Percentiles rank a stretch among this genome's conserved stretches.
These are phyloP conservation scores for Agrochola circellaris DNA, from an alignment of 2,888 invertebrate genomes.

Conservation along the genomic window DNA sequence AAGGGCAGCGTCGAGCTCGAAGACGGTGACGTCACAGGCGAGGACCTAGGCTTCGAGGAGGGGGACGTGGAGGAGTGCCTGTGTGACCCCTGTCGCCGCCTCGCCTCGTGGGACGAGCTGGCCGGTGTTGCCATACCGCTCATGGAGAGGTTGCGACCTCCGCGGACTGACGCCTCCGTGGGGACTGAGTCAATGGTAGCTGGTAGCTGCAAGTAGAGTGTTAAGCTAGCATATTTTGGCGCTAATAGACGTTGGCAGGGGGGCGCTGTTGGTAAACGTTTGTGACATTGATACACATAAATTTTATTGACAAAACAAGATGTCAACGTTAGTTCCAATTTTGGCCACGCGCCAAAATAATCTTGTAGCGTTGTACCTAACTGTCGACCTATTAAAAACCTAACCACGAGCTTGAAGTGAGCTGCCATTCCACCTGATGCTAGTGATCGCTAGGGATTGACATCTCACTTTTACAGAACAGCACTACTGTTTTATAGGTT, in stretches of 20 bases:
- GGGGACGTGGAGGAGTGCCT: constrained; percentile 83
- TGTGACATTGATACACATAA: not conserved
- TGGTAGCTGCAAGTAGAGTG: not conserved
- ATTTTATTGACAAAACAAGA: not conserved
- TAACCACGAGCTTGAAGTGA: no score
- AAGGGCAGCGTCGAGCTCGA: constrained; percentile 56
- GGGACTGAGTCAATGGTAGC: constrained; percentile 78
- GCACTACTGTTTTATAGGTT: constrained; percentile 2
- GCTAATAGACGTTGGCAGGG: not conserved
- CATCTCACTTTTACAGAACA: no score
- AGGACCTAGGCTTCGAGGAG: constrained; percentile 86
- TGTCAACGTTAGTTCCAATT: not conserved
- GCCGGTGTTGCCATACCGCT: constrained; percentile 94
- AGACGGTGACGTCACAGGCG: constrained; percentile 77
- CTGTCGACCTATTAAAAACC: no score
- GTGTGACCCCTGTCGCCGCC: constrained; percentile 81
- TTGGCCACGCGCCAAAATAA: not conserved
- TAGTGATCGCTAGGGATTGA: no score
- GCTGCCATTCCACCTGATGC: no score
- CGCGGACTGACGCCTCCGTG: constrained; percentile 82
- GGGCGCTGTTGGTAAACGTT: not conserved
- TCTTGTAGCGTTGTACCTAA: not conserved
- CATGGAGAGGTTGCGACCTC: constrained; percentile 91
- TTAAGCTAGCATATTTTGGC: not conserved
- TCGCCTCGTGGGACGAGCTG: constrained; percentile 93